Evolutionary conservation across 2,797 vertebrate genomes (phyloP).

Genomic region (Linurgus olivaceus): DNA sequence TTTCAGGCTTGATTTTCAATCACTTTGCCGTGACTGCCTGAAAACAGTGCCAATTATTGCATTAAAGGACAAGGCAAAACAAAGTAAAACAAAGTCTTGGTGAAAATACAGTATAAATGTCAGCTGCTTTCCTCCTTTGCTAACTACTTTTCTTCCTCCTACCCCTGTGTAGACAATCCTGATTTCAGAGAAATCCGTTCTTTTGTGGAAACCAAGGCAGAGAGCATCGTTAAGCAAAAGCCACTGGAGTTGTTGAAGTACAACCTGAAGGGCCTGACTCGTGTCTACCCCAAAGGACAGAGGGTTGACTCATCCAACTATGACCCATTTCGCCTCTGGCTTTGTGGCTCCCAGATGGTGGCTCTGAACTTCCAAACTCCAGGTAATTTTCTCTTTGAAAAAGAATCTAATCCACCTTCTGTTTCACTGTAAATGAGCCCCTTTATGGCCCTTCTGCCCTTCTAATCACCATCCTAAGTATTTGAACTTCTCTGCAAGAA

Average conservation of each 20-base stretch:
- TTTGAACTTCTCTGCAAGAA: background rate
- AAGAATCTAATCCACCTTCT: background rate
- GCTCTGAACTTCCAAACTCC: slow-evolving; percentile 96
- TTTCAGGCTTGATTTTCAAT: background rate
- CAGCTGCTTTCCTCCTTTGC: background rate
- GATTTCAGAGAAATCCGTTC: slow-evolving; percentile 94
- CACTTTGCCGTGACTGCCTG: rapidly evolving
- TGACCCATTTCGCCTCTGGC: slow-evolving; percentile 92
- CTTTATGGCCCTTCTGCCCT: background rate
- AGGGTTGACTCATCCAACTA: slow-evolving; percentile 97
- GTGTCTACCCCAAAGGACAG: slow-evolving; percentile 93
- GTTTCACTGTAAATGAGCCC: background rate
- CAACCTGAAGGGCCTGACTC: slow-evolving; percentile 90
- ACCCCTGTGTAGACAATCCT: slow-evolving; percentile 76
- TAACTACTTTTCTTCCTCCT: background rate
- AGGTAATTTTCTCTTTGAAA: slow-evolving; percentile 73
- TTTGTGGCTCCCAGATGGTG: slow-evolving; percentile 92
- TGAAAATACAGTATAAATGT: background rate
- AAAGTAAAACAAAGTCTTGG: background rate
- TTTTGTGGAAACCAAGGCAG: slow-evolving; percentile 92
- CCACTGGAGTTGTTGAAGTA: slow-evolving; percentile 84
- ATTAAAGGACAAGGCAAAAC: background rate
- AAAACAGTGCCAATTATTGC: background rate
- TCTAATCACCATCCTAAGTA: background rate
- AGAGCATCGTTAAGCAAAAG: slow-evolving; percentile 80